Percentiles rank a stretch among this genome's conserved stretches.
Conservation (phyloP, 2,797 vertebrate genomes). For the Spheniscus humboldti region DNA sequence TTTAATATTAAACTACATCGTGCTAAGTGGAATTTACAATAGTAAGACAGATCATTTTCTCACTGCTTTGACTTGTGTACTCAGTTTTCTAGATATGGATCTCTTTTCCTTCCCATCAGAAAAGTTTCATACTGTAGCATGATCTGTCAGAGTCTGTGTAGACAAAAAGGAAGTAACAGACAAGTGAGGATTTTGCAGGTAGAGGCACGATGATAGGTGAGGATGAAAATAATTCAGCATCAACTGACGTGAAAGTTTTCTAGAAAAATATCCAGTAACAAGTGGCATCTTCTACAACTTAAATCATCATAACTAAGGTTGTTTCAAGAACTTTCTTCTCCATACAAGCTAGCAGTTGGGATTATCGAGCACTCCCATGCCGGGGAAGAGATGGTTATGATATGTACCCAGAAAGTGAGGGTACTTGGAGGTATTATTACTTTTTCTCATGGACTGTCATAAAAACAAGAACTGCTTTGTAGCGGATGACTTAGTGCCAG, state of each 20-base stretch:
- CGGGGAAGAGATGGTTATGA: background rate
- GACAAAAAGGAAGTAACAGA: background rate
- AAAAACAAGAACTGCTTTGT: background rate
- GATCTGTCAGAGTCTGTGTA: background rate
- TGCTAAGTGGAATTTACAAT: background rate
- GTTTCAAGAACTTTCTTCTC: background rate
- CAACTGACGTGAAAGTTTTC: background rate
- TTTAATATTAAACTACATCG: background rate
- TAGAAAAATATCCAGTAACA: background rate
- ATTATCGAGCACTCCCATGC: background rate
- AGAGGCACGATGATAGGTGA: background rate
- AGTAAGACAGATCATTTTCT: background rate
- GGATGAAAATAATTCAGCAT: background rate
- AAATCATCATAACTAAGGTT: background rate
- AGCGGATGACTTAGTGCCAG: background rate
- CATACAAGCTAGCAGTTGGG: background rate
- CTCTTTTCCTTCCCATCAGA: background rate
- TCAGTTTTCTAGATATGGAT: background rate
- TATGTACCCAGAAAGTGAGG: background rate
- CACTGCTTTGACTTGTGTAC: background rate
- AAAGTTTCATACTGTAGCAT: background rate
- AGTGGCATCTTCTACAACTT: background rate
- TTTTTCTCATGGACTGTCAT: background rate
- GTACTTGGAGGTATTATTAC: background rate
- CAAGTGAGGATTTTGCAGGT: background rate